phyloP scores from a whole-genome alignment of 2,888 invertebrate species.

The Chloromyia formosa region DNA sequence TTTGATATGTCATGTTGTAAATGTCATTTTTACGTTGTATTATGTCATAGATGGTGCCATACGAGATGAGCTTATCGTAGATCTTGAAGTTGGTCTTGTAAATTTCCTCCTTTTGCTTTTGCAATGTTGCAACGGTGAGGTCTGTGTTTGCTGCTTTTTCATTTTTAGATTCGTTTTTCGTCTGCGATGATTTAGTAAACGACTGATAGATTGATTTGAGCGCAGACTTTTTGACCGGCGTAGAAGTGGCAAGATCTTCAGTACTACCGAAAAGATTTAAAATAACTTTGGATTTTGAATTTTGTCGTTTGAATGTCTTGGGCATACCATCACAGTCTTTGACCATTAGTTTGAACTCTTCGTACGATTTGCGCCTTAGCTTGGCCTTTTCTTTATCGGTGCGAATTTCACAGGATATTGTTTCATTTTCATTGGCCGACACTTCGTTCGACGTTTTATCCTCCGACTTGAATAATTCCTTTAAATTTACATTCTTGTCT shows the following conservation, averaged over 20 bases:
- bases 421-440: slow-evolving; percentile 1
- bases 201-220: slow-evolving; percentile 46
- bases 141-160: slow-evolving; percentile 37
- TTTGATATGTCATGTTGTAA: slow-evolving; percentile 61
- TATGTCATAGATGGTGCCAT: slow-evolving; percentile 64
- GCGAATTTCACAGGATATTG: slow-evolving; percentile 45
- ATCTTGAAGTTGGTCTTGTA: slow-evolving; percentile 62
- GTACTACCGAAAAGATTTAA: slow-evolving; percentile 24
- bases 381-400: slow-evolving; percentile 60
- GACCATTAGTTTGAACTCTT: slow-evolving; percentile 63
- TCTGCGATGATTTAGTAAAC: slow-evolving; percentile 35
- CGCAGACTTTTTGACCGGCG: slow-evolving; percentile 56
- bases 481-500: slow-evolving; percentile 21
- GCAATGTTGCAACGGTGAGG: slow-evolving; percentile 7
- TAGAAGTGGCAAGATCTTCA: slow-evolving; percentile 41
- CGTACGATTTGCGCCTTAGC: slow-evolving; percentile 63
- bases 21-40: slow-evolving; percentile 62
- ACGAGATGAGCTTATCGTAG: slow-evolving; percentile 61
- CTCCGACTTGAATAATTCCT: slow-evolving; percentile 1
- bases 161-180: slow-evolving; percentile 44
- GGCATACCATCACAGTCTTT: slow-evolving; percentile 57
- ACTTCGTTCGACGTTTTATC: slow-evolving; percentile 52
- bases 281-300: slow-evolving; percentile 53
- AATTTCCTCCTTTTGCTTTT: slow-evolving; percentile 48
- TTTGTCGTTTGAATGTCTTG: slow-evolving; percentile 57